Conservation (phyloP, 2,888 invertebrate species). For the Himalopsyche japonica region DNA sequence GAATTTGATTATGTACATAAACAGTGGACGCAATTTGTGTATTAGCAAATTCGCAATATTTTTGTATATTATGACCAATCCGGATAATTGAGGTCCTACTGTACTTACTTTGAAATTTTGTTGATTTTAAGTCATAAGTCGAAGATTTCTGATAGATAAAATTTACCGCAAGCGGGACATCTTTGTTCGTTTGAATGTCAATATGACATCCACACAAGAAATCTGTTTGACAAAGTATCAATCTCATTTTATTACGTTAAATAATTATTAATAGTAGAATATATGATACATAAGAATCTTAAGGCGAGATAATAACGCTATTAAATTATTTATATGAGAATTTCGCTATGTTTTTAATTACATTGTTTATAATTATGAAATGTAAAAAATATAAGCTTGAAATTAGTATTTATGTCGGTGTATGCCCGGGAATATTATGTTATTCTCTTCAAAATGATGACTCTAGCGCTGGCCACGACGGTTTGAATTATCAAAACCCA, state of each 20-base stretch:
- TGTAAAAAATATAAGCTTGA: conserved; percentile 20
- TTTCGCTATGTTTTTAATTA: neutral
- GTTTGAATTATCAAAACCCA: neutral
- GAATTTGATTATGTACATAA: too few species aligned
- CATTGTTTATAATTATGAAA: neutral
- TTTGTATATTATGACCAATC: too few species aligned
- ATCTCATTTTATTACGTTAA: neutral
- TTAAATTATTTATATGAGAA: neutral
- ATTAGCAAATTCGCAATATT: too few species aligned
- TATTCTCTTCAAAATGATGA: neutral
- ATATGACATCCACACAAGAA: conserved; percentile 20
- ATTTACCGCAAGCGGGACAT: neutral
- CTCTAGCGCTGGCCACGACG: neutral
- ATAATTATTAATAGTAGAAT: neutral
- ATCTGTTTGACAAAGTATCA: neutral
- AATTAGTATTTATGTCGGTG: neutral
- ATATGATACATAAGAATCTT: neutral
- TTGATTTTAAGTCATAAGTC: neutral
- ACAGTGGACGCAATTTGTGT: too few species aligned
- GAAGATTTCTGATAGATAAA: neutral
- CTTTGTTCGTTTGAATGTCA: conserved; percentile 15
- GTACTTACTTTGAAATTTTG: too few species aligned
- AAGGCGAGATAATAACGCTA: neutral
- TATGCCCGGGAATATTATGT: neutral
- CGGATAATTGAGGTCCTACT: too few species aligned